phyloP scores from a whole-genome alignment of 2,888 invertebrate genomes.

The Deroplatys truncata region DNA sequence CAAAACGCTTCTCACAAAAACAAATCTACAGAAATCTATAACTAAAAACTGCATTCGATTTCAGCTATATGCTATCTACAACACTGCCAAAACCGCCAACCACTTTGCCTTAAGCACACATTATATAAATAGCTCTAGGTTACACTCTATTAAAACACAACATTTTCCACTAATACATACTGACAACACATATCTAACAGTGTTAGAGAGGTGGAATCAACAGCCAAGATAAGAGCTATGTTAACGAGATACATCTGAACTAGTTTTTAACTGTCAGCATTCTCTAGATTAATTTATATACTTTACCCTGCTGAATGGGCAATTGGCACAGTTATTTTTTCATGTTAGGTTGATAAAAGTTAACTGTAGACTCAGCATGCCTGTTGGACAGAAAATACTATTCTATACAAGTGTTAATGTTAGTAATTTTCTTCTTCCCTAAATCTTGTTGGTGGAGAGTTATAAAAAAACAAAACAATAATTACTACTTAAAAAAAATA shows the following conservation, averaged over 20 bases:
- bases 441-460: not conserved
- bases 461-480: not conserved
- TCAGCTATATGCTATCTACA: not conserved
- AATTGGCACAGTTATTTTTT: not conserved
- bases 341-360: not conserved
- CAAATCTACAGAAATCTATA: not conserved
- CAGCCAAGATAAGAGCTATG: not conserved
- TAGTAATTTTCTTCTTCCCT: not conserved
- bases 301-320: not conserved
- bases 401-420: not conserved
- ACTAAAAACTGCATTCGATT: not conserved
- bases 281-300: not conserved
- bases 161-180: not conserved
- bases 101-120: not conserved
- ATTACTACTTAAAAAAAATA: no score
- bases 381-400: not conserved
- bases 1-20: no score
- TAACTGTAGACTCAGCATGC: not conserved
- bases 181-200: not conserved
- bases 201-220: not conserved
- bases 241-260: not conserved
- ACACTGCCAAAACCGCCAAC: not conserved
- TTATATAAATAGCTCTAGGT: not conserved
- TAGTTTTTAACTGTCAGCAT: not conserved
- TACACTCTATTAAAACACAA: not conserved